Percentiles rank a stretch among this genome's conserved stretches.
Evolutionary conservation across 2,888 invertebrate genomes (phyloP).

Genomic region (Chrysotoxum bicinctum): DNA sequence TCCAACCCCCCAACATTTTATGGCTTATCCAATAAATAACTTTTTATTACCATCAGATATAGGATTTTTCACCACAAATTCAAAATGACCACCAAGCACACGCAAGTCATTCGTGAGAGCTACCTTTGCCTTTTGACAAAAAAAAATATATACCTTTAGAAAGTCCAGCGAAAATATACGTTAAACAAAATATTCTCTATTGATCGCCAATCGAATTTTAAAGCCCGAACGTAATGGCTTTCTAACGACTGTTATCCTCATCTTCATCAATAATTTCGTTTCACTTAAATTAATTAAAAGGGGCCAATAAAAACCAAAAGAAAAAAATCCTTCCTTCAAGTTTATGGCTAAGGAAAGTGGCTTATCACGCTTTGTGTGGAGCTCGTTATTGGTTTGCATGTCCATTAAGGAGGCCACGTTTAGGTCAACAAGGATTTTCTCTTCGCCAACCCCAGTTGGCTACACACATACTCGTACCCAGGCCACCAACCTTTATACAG

Average conservation of each 20-base stretch:
- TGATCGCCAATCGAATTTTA: constrained; percentile 56
- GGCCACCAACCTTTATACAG: neutral
- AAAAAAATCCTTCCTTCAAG: neutral
- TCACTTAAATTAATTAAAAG: constrained; percentile 69
- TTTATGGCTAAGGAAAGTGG: constrained; percentile 1
- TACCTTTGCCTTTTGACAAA: neutral
- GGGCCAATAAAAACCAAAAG: neutral
- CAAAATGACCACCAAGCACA: constrained; percentile 55
- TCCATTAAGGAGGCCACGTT: constrained; percentile 4
- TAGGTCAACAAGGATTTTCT: constrained; percentile 9
- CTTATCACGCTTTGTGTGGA: constrained; percentile 19
- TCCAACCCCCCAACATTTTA: constrained; percentile 11
- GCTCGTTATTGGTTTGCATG: constrained; percentile 30
- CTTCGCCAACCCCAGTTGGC: too few species aligned
- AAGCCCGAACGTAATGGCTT: constrained; percentile 59
- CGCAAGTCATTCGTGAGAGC: constrained; percentile 39
- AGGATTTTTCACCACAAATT: constrained; percentile 52
- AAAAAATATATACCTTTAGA: neutral
- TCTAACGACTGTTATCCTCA: constrained; percentile 56
- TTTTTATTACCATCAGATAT: constrained; percentile 64
- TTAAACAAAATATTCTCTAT: constrained; percentile 10
- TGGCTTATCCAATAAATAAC: constrained; percentile 50
- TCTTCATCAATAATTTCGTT: constrained; percentile 63
- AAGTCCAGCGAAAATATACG: constrained; percentile 5
- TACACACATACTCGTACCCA: neutral